phyloP scores from a whole-genome alignment of 1,140 invertebrate species.

The Prorops nasuta region DNA sequence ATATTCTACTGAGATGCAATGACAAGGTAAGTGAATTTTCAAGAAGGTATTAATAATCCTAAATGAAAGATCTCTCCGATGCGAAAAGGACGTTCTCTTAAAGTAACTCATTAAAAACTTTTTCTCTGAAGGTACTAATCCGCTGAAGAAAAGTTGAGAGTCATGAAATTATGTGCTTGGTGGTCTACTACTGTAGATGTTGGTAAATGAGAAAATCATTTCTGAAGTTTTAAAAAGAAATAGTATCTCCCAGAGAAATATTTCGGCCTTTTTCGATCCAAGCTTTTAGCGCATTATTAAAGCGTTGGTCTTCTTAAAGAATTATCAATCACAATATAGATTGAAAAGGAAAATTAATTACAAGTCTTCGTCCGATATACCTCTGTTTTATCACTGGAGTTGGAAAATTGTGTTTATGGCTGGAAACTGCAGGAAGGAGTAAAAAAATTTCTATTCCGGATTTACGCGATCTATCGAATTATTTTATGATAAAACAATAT shows the following conservation, averaged over 20 bases:
- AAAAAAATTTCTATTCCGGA: no score
- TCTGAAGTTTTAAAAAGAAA: constrained; percentile 13
- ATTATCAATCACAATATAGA: no score
- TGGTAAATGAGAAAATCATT: constrained; percentile 18
- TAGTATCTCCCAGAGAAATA: not conserved
- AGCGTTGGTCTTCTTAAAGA: no score
- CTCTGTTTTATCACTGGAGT: no score
- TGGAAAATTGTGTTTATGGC: no score
- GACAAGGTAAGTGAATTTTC: constrained; percentile 1
- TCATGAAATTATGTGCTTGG: constrained; percentile 21
- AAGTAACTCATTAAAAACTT: constrained; percentile 26
- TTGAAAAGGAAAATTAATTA: no score
- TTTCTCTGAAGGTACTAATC: constrained; percentile 14
- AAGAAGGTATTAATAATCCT: constrained; percentile 18
- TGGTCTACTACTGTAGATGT: constrained; percentile 11
- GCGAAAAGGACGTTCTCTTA: not conserved
- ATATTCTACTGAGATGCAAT: constrained; percentile 4
- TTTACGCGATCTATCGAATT: constrained; percentile 20
- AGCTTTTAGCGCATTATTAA: constrained; percentile 15
- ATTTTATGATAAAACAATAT: constrained; percentile 18
- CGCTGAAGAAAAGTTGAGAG: constrained; percentile 9
- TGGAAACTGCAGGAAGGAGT: no score
- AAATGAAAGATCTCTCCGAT: not conserved
- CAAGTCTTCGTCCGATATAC: no score
- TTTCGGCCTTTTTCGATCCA: constrained; percentile 12